Evolutionary conservation across 2,888 invertebrate species (phyloP), one percentile per base, ranked within the genome.

Genomic region (Ligdia adustata): DNA sequence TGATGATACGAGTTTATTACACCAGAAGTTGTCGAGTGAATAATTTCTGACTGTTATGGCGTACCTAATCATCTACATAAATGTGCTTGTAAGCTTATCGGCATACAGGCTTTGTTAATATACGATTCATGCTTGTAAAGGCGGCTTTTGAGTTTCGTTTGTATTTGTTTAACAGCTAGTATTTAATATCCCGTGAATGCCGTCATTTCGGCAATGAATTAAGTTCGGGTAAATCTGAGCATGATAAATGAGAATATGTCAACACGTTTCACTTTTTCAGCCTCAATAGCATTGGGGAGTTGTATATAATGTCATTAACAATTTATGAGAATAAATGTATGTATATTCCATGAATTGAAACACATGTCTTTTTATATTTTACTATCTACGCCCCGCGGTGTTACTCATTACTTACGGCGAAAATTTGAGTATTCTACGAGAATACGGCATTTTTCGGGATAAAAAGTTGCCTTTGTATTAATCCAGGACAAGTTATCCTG

Each of bases 91-190:
- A 22, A 6, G 3, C 2, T 22, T 2, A 11, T 34, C 13, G 33
- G 12, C 33, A 3, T 9, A 16, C 31, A 33, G 22, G 12, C 2
- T 34, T 34, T 34, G 22, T 34, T 34, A 34, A 34, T 34, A 33
- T 13, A 6, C 32, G 33, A 1, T 4, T 33, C 33, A 13, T 12
- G 33, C 13, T 33, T 3, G 33, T 20, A 34, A 34, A 22, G 22
- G 33, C 1, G 11, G 20, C 13, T 34, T 22, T 20, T 22, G 33
- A 22, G 20, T 34, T 22, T 7, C 1, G 13, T 34, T 9, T 34
- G 20, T 2, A 22, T 32, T 2, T 22, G 16, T 16, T 32, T 9
- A 32, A 3, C 5, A 7, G 2, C 16, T 6, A 9, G 2, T 3
- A 7, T 33, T n/a, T 11, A 18, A 32, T 18, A 18, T 18, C 4